phyloP scores from a whole-genome alignment of 1,140 invertebrate genomes.

The Akabosia matsudoensis region DNA sequence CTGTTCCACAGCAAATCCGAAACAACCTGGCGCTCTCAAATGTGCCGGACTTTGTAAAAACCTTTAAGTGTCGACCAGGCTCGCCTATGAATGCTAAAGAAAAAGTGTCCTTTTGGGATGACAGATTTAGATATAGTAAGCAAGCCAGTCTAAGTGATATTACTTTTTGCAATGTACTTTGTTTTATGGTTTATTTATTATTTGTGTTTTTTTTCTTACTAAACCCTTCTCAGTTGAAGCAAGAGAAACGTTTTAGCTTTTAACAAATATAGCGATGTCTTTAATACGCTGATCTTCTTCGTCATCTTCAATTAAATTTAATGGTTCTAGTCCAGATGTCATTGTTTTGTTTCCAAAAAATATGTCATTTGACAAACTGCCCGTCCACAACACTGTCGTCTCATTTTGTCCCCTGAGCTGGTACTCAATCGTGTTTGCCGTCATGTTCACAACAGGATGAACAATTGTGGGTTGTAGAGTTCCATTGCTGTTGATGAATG shows the following conservation, averaged over 20 bases:
- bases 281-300: slow-evolving; percentile 15
- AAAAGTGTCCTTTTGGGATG: neutral
- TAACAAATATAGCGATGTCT: neutral
- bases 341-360: slow-evolving; percentile 3
- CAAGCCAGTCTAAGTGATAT: neutral
- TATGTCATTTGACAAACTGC: neutral
- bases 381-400: slow-evolving; percentile 7
- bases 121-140: neutral
- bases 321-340: neutral
- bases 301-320: neutral
- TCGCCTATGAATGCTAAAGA: neutral
- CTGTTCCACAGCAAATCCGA: neutral
- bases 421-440: slow-evolving; percentile 2
- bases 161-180: neutral
- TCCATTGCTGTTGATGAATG: neutral
- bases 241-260: neutral
- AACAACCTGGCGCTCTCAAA: neutral
- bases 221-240: neutral
- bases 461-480: slow-evolving; percentile 3
- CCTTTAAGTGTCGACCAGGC: neutral
- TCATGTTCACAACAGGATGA: neutral
- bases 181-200: too few relatives aligned
- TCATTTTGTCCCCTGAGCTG: slow-evolving; percentile 7
- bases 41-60: neutral
- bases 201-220: too few relatives aligned